Base-by-base conservation (phyloP, 2,113 vertebrate species). In the Gopherus flavomarginatus region DNA sequence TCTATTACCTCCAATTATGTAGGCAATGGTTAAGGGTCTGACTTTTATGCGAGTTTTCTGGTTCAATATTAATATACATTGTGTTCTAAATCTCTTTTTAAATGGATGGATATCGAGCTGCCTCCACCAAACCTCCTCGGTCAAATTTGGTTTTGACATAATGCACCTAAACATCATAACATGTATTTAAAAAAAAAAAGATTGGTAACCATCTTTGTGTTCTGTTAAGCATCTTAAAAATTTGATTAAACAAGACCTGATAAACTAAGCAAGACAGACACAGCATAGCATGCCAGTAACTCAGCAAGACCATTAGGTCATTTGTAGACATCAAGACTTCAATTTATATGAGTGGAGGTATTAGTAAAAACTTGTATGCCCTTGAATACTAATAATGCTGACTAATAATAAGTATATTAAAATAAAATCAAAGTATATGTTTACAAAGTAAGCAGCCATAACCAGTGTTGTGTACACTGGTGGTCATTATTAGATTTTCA, bases 281-380 rank as follows among this genome's bases (percentile, higher is more conserved):
- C 79, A 96, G 78, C 49, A 90, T 11, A 96, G 54, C 72, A 88
- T 95, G 89, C 78, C 87, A 94, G 93, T 97, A 97, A 96, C 96
- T 98, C 94, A 97, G 94, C 47, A n/a, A 96, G 85, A 93, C 47
- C 22, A 59, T 69, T 95, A 96, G 31, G 52, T 85, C 95, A 90
- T 95, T 89, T 96, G 83, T 85, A 96, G 85, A 98, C 98, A 98
- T 98, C 94, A 96, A 86, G 98, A 92, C 3, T 17, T 77, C 81
- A 89, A 21, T 86, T 96, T 94, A 90, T 75, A 86, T 53, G 42
- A 89, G 84, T 56, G 86, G 31, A 92, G 2, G 38, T 13, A 4
- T 88, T 96, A 56, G 85, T 72, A 87, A 91, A 96, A 93, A 80
- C 1, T 5, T 93, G 69, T 31, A 5, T 92, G 26, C 44, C 47